Conservation (phyloP, 1,140 invertebrate genomes). For the Philotrypesis tridentata region DNA sequence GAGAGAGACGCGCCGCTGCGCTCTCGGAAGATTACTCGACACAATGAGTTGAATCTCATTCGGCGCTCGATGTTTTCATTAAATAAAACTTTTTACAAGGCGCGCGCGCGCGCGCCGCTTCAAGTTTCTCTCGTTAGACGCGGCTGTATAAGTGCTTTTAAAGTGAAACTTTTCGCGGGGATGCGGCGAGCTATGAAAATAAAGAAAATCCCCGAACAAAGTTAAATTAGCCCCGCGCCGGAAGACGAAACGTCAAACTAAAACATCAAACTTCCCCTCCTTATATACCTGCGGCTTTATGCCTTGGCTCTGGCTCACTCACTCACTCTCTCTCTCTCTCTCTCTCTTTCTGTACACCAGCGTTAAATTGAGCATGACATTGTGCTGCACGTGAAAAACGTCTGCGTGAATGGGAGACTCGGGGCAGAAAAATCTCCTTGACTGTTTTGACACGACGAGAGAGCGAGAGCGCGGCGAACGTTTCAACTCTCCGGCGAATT, state of each 20-base stretch:
- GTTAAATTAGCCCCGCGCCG: neutral
- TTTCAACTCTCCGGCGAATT: neutral
- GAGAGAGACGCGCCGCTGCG: too few species aligned
- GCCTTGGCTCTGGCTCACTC: too few species aligned
- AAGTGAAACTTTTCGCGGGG: neutral
- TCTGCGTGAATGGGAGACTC: too few species aligned
- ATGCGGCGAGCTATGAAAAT: neutral
- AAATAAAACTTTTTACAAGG: slow-evolving; percentile 1
- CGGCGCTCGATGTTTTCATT: neutral
- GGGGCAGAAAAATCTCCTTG: slow-evolving; percentile 21
- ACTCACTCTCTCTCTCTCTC: too few species aligned
- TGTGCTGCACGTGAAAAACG: neutral
- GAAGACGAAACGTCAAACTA: slow-evolving; percentile 10
- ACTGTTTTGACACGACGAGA: neutral
- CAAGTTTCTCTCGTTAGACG: neutral
- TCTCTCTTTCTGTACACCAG: neutral
- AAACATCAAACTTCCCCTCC: slow-evolving; percentile 7
- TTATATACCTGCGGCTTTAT: neutral
- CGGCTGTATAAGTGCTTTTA: neutral
- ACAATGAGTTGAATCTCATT: neutral
- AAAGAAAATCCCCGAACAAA: slow-evolving; percentile 12
- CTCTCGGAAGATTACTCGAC: too few species aligned
- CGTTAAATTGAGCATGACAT: slow-evolving; percentile 42
- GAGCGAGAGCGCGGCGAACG: neutral
- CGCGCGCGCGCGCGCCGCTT: neutral